These are phyloP conservation scores for Barnardius zonarius DNA, from an alignment of 2,113 vertebrate species.

Conservation along the genomic window DNA sequence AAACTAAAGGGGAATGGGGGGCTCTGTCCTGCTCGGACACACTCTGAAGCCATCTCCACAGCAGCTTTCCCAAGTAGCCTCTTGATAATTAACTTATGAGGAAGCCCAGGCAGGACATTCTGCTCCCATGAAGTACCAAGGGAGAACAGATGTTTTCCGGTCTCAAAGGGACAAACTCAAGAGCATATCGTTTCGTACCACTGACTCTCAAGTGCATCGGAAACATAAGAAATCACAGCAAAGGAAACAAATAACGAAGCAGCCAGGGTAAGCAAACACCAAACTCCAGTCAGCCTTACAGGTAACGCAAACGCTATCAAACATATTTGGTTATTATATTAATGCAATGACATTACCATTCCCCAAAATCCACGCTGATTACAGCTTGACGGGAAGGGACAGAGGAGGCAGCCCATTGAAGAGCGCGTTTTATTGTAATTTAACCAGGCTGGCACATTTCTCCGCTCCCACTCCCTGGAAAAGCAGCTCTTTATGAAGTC, in stretches of 20 bases:
- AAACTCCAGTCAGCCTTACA: neutral
- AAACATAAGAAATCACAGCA: neutral
- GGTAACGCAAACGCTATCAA: neutral
- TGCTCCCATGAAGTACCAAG: neutral
- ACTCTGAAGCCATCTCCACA: neutral
- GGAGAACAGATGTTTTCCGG: constrained; percentile 39
- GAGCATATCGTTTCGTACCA: neutral
- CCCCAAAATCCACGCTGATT: neutral
- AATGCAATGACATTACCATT: neutral
- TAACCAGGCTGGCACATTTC: neutral
- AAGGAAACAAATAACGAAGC: neutral
- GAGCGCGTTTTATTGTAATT: neutral
- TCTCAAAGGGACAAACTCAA: neutral
- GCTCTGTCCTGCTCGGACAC: neutral
- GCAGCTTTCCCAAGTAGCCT: neutral
- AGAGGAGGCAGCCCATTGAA: neutral
- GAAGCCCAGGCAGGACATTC: constrained; percentile 24
- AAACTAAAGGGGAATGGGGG: accelerated
- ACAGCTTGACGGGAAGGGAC: neutral
- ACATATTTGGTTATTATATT: neutral
- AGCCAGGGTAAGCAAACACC: neutral
- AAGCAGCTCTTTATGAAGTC: neutral
- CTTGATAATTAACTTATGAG: constrained; percentile 14
- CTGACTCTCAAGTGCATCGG: neutral
- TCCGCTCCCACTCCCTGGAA: neutral